Percentiles rank a stretch among this genome's conserved stretches.
Conservation (phyloP, 2,113 vertebrate species). For the Regulus satrapa region DNA sequence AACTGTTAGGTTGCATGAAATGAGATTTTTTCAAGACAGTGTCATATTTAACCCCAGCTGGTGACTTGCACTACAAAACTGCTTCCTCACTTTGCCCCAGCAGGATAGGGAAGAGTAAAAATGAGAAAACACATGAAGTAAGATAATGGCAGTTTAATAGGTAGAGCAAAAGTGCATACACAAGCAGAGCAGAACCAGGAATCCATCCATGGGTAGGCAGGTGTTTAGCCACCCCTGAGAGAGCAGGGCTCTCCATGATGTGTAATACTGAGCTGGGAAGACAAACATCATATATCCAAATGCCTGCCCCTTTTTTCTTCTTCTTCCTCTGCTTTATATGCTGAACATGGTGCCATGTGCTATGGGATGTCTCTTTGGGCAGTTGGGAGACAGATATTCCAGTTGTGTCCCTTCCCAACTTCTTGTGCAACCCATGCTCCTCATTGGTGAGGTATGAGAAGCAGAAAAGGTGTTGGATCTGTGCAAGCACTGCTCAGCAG, state of each 20-base stretch:
- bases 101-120: not conserved
- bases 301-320: fast-evolving
- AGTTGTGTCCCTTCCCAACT: not conserved
- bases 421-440: not conserved
- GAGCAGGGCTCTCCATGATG: not conserved
- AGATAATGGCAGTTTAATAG: not conserved
- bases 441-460: not conserved
- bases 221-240: not conserved
- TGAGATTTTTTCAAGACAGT: not conserved
- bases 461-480: not conserved
- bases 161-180: not conserved
- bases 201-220: not conserved
- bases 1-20: not conserved
- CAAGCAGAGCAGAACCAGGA: not conserved
- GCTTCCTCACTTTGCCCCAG: not conserved
- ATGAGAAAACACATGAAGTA: not conserved
- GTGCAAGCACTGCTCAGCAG: not conserved
- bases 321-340: not conserved
- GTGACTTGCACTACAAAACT: not conserved
- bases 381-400: not conserved
- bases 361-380: not conserved
- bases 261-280: not conserved
- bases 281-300: not conserved
- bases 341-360: not conserved
- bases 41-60: not conserved